Evolutionary conservation across 2,797 vertebrate genomes (phyloP).

Genomic region (Eleutherodactylus coqui): DNA sequence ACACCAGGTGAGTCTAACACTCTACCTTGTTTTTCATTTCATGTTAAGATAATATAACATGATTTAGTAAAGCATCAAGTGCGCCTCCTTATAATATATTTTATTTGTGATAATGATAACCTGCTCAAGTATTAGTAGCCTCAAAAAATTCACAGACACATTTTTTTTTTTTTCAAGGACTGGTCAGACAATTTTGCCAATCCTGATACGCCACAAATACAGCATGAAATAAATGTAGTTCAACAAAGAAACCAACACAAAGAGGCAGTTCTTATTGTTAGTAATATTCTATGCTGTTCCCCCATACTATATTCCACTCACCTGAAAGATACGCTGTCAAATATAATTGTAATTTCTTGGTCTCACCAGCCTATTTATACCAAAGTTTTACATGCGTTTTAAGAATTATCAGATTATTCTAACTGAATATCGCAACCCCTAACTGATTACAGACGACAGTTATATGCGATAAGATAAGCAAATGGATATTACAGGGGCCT

Average conservation of each 20-base stretch:
- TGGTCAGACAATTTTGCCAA: too few relatives aligned
- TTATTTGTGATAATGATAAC: too few relatives aligned
- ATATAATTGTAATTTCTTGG: background rate
- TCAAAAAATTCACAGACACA: too few relatives aligned
- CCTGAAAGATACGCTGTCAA: constrained; percentile 7
- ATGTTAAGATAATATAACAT: too few relatives aligned
- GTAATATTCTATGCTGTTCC: background rate
- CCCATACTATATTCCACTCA: background rate
- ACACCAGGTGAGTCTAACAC: too few relatives aligned
- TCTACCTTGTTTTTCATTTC: too few relatives aligned
- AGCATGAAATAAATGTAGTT: background rate
- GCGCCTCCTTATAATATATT: too few relatives aligned
- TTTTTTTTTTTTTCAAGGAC: too few relatives aligned
- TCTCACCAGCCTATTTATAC: background rate
- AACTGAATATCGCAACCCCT: background rate
- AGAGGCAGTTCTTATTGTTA: background rate
- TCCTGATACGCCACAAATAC: background rate
- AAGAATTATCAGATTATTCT: background rate
- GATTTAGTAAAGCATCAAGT: too few relatives aligned
- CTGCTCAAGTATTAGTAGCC: too few relatives aligned
- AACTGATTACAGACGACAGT: constrained; percentile 32
- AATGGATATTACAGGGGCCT: background rate
- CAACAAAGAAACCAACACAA: background rate
- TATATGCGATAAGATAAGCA: constrained; percentile 36
- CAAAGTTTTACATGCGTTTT: background rate